Base-by-base conservation (phyloP, 2,888 invertebrate species). In the Erannis defoliaria region DNA sequence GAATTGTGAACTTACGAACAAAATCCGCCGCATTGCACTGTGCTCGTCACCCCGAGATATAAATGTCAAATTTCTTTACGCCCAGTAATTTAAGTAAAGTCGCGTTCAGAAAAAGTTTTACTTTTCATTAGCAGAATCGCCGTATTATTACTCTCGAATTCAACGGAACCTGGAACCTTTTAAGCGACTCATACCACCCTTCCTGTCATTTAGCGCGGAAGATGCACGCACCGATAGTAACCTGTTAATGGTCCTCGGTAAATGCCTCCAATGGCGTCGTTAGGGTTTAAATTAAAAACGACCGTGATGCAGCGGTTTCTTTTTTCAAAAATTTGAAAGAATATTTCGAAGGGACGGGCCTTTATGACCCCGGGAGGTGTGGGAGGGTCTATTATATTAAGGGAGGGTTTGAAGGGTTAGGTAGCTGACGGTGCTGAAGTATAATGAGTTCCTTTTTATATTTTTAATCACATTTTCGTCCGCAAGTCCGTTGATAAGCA, bases 271-370 rank as follows among this genome's bases (percentile, higher is more conserved):
- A 89, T 89, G 84, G 84, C 88, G 83, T 90, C 90, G 90, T 91
- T 92, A 88, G 86, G 86, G 85, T 78, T 81, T 81, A 91, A 90
- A 92, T 93, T 93, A 92, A 91, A 92, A 90, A 89, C 83, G 89
- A 83, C 84, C 87, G 89, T 92, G 91, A 93, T 85, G 80, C 82
- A 78, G 92, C 92, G 82, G 77, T 90, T 91, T 92, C 90, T 87
- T 92, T 91, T 91, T 90, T 82, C 72, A 75, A 80, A 75, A 78
- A 75, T 85, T 86, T 90, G 86, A 90, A 92, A 90, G 91, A 90
- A 91, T 89, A 85, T 89, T 85, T 84, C 74, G 86, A 86, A 89
- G 89, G 90, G 89, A 82, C 79, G 82, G 64, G 73, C 75, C 81
- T 81, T 87, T 85, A 86, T 79, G 82, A 78, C 82, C 84, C 83